Conservation (phyloP, 2,797 vertebrate species). For the Carcharodon carcharias region DNA sequence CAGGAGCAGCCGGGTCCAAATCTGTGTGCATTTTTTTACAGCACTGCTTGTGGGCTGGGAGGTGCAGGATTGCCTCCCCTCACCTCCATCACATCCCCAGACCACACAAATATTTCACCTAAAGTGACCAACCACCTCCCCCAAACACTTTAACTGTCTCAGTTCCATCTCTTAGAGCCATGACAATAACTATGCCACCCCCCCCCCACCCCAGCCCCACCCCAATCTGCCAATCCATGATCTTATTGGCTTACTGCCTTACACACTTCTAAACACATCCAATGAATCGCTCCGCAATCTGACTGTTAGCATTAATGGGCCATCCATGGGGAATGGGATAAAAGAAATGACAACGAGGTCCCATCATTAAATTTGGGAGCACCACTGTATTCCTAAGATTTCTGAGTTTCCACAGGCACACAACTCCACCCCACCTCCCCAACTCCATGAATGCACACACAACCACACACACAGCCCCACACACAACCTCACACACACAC, state of each 20-base stretch:
- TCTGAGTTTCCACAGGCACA: neutral
- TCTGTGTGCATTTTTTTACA: neutral
- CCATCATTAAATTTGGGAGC: neutral
- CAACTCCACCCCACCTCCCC: neutral
- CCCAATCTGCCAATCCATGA: neutral
- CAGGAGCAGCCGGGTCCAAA: neutral
- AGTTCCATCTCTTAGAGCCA: too few species aligned
- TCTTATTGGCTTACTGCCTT: neutral
- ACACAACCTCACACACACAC: too few species aligned
- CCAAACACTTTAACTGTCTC: neutral
- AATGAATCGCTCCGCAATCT: neutral
- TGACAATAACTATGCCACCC: neutral
- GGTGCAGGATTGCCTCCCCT: neutral
- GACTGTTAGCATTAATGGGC: neutral
- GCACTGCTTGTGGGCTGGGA: neutral
- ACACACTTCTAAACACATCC: neutral
- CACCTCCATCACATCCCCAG: too few species aligned
- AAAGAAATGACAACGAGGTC: neutral
- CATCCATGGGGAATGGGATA: neutral
- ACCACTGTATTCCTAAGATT: neutral
- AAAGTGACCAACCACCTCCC: neutral
- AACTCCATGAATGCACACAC: too few species aligned
- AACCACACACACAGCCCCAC: too few species aligned
- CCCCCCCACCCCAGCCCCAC: neutral
- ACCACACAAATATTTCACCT: neutral